A percentile compares a stretch with the other conserved stretches of the same genome.
Evolutionary conservation across 2,113 vertebrate species (phyloP).

Genomic region (Chloropsis cyanopogon): DNA sequence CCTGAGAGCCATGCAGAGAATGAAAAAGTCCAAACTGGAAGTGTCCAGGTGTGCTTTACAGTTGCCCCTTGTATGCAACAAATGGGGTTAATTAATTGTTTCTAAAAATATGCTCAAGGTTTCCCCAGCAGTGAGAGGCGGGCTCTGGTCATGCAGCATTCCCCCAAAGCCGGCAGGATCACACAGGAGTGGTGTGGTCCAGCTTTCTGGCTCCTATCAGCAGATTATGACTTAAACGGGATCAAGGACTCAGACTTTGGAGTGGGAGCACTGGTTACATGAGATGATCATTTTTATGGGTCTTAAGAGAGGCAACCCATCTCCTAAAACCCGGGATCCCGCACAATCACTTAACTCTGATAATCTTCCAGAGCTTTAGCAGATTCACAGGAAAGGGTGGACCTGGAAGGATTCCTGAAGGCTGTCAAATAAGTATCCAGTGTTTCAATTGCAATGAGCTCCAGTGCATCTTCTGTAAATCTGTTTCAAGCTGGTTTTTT

Average conservation of each 20-base stretch:
- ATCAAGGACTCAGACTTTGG: conserved; percentile 32
- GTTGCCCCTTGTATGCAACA: background rate
- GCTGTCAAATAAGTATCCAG: conserved; percentile 31
- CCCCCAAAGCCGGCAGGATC: background rate
- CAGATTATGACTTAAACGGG: conserved; percentile 19
- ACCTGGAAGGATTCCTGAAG: conserved; percentile 47
- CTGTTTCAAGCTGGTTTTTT: conserved; percentile 47
- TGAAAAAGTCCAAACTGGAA: background rate
- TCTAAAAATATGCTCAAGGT: background rate
- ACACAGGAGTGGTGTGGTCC: conserved; percentile 15
- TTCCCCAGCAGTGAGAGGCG: background rate
- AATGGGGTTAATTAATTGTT: background rate
- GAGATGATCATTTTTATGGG: conserved; percentile 13
- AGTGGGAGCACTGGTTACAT: background rate
- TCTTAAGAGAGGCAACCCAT: background rate
- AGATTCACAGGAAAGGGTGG: conserved; percentile 32
- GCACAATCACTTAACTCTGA: conserved; percentile 6
- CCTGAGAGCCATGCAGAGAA: background rate
- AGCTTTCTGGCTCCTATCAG: conserved; percentile 29
- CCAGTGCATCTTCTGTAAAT: conserved; percentile 45
- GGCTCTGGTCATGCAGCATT: background rate
- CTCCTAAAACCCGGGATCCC: background rate
- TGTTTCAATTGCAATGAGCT: conserved; percentile 13
- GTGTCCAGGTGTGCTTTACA: background rate
- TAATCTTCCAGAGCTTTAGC: conserved; percentile 50